Evolutionary conservation across 92 coral and sea anemone genomes (phyloP).

Genomic region (Scolanthus callimorphus): DNA sequence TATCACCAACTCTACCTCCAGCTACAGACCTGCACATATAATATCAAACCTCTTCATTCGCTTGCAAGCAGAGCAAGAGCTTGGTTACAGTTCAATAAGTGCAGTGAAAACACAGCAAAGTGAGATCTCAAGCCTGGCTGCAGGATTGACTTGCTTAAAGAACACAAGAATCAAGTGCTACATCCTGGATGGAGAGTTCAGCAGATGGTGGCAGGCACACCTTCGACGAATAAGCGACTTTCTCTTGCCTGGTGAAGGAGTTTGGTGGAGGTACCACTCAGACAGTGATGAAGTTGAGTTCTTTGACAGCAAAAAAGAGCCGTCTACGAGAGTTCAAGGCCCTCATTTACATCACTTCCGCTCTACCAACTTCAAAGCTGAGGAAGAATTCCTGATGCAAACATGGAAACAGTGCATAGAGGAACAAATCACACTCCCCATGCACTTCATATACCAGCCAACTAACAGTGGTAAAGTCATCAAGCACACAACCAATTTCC

Average conservation of each 20-base stretch:
- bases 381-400: slow-evolving; percentile 4
- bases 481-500: not conserved
- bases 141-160: slow-evolving; percentile 4
- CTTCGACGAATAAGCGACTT: slow-evolving; percentile 31
- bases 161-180: slow-evolving; percentile 2
- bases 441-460: slow-evolving; percentile 3
- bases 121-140: slow-evolving; percentile 6
- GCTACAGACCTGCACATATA: slow-evolving; percentile 16
- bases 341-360: slow-evolving; percentile 31
- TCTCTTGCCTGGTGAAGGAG: slow-evolving; percentile 29
- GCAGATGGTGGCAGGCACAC: slow-evolving; percentile 30
- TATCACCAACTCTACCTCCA: slow-evolving; percentile 20
- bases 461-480: slow-evolving; percentile 11
- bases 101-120: slow-evolving; percentile 13
- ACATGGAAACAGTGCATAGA: slow-evolving; percentile 22
- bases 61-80: too few relatives aligned
- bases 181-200: slow-evolving; percentile 4
- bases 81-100: too few relatives aligned
- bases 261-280: slow-evolving; percentile 24
- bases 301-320: slow-evolving; percentile 1
- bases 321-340: slow-evolving; percentile 6
- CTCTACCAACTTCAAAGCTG: slow-evolving; percentile 14
- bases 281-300: slow-evolving; percentile 16
- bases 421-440: slow-evolving; percentile 1
- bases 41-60: slow-evolving; percentile 13